Conservation (phyloP, 2,888 invertebrate species). For the Lycocerus yunnanus region DNA sequence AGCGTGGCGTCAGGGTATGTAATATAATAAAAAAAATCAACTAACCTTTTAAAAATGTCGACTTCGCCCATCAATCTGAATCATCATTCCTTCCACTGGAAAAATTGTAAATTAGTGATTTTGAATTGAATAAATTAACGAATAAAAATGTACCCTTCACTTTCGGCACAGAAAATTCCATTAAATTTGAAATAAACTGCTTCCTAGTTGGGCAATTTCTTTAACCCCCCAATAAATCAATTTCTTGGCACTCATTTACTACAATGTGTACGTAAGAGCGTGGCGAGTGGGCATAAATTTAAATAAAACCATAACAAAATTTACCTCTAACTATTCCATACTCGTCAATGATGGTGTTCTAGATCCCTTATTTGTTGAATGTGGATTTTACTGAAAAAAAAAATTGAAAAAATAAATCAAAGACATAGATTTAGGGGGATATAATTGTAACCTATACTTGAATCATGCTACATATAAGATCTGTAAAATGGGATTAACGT, state of each 20-base stretch:
- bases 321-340: no score
- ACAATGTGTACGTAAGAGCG: slow-evolving; percentile 82
- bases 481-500: no score
- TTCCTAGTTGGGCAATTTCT: slow-evolving; percentile 49
- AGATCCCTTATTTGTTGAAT: no score
- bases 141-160: slow-evolving; percentile 46
- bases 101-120: no score
- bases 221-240: slow-evolving; percentile 9
- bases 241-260: background rate
- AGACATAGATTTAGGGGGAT: no score
- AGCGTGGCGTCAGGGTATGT: slow-evolving; percentile 99
- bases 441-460: no score
- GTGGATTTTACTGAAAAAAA: no score
- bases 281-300: slow-evolving; percentile 99
- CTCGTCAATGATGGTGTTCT: no score
- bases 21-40: slow-evolving; percentile 99
- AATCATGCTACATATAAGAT: no score
- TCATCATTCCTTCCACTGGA: no score
- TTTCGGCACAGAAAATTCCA: slow-evolving; percentile 50
- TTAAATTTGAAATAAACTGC: slow-evolving; percentile 39
- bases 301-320: slow-evolving; percentile 80
- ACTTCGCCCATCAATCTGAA: no score
- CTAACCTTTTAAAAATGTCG: slow-evolving; percentile 88
- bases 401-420: no score
- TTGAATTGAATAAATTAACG: background rate